Evolutionary conservation across 2,888 invertebrate genomes (phyloP), one percentile per base, ranked within the genome.

Genomic region (Stenodema calcarata): DNA sequence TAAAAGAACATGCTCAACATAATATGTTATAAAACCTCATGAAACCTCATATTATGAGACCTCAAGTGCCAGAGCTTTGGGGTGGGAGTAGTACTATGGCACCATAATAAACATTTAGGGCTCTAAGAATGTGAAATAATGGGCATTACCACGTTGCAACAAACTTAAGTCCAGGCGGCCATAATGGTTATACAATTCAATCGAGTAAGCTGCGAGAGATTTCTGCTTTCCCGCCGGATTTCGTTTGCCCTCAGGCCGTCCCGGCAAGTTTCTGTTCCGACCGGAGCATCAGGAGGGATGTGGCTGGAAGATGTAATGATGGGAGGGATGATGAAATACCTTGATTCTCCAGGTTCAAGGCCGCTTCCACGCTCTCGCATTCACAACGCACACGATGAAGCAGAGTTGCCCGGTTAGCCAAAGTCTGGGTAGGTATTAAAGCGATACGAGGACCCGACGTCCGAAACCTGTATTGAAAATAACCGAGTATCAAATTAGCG

Each of bases 321-420:
- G 54, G 11, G n/a, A 4, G 54, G 54, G 54, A 30, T 75, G 75
- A 75, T 75, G 75, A 75, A 75, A 75, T 75, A 42, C 75, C 75
- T 75, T 35, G 75, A 75, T 41, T 75, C 75, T 35, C 11, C 75
- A 75, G 75, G 75, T 75, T 75, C 75, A 75, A 75, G 75, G 75
- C 42, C 70, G 28, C 12, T 30, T 70, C 70, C 75, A 30, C 30
- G 75, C 42, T 35, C 35, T n/a, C 75, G 75, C 35, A 30, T 75
- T 41, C 42, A 75, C 75, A 18, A 18, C n/a, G 14, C 75, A 30
- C 35, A 75, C 75, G 11, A 12, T n/a, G 11, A 12, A 3, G n/a
- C 75, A 2, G 35, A 6, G n/a, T 18, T n/a, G 3, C 42, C 35
- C n/a, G 42, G 35, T n/a, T 75, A 75, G 23, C 18, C n/a, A 18